Evolutionary conservation across 1,140 invertebrate species (phyloP).

Genomic region (Drosophila sproati): DNA sequence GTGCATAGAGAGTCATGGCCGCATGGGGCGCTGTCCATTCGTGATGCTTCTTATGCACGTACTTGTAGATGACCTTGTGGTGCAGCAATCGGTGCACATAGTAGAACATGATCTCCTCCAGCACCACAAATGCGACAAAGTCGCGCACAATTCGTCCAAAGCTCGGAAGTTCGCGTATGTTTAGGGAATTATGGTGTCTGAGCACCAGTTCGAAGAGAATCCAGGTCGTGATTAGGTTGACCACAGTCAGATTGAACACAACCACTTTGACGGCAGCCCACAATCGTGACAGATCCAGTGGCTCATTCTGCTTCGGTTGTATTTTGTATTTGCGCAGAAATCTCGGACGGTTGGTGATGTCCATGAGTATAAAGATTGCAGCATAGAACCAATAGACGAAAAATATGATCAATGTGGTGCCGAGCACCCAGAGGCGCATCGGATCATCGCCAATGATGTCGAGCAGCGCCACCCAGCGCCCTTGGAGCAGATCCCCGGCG

Average conservation of each 20-base stretch:
- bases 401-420: conserved; percentile 86
- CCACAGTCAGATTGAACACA: conserved; percentile 90
- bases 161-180: conserved; percentile 89
- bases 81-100: conserved; percentile 94
- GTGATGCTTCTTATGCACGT: conserved; percentile 94
- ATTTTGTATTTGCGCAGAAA: conserved; percentile 91
- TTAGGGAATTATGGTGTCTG: conserved; percentile 61
- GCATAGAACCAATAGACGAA: conserved; percentile 91
- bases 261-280: conserved; percentile 88
- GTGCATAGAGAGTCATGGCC: conserved; percentile 93
- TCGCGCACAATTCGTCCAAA: conserved; percentile 91
- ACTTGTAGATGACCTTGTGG: conserved; percentile 90
- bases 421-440: conserved; percentile 87
- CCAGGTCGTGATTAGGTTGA: conserved; percentile 88
- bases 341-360: conserved; percentile 89
- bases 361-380: conserved; percentile 89
- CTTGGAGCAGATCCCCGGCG: conserved; percentile 54
- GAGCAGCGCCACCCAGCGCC: conserved; percentile 50
- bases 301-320: conserved; percentile 91
- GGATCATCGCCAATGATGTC: conserved; percentile 86
- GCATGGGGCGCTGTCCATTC: conserved; percentile 93
- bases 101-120: conserved; percentile 94
- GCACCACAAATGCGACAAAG: conserved; percentile 89
- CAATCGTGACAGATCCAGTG: conserved; percentile 86
- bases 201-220: conserved; percentile 87